Evolutionary conservation across 2,797 vertebrate genomes (phyloP), one percentile per base, ranked within the genome.

Genomic region (Myotis pilosus): DNA sequence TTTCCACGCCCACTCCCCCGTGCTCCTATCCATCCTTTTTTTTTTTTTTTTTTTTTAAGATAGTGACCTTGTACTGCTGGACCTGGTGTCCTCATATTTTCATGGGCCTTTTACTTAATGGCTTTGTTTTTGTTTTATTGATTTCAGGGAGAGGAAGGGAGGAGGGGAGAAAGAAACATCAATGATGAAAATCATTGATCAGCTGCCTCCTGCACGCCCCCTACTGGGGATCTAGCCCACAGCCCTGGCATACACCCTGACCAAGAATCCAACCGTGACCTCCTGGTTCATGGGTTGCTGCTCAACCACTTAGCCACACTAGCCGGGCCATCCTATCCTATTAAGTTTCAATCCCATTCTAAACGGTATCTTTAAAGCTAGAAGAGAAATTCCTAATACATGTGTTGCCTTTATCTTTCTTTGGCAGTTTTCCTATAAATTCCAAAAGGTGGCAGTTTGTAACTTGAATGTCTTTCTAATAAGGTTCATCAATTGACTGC

Each of bases 371-470:
- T 68, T 68, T 90, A 82, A 94, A 76, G 25, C 47, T 78, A 41
- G 6, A 78, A 13, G 6, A 44, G 17, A 28, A 94, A 83, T 62
- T 94, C 38, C 41, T 17, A 87, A 90, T 36, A 57, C 25, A 64
- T 19, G 44, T 74, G 53, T 79, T 12, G n/a, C 53, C 53, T 51
- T 2, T 49, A 71, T 75, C 25, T 49, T 33, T 69, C 36, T 69
- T 88, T 71, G n/a, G n/a, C 68, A 88, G 51, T 62, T 47, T 83
- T 76, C 38, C 41, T 76, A n/a, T 90, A 92, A 94, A 69, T 85
- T 53, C 23, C 82, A 92, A 85, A 36, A 94, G 68, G 60, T 62
- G 10, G 44, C 60, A 68, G 57, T 80, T 81, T 92, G 17, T 95
- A 44, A 93, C 68, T n/a, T n/a, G 33, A 68, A 22, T 84, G 47